Evolutionary conservation across 2,888 invertebrate species (phyloP), one percentile per base, ranked within the genome.

Genomic region (Drepanosiphum platanoidis): DNA sequence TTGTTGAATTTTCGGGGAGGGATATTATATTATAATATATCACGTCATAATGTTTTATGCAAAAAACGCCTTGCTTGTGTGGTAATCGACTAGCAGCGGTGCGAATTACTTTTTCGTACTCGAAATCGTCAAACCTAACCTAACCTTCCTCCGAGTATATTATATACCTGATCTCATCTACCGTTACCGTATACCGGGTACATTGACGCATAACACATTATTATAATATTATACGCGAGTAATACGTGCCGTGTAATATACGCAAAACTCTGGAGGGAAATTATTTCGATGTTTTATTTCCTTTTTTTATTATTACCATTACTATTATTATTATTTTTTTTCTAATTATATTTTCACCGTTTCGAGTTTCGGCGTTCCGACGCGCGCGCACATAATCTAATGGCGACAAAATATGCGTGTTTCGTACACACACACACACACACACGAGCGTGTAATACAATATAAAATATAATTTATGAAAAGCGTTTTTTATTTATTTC

Each of bases 331-430:
- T 58, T 42, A 22, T 66, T 64, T 52, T n/a, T 15, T 46, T 80
- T 80, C 52, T 80, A 52, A 80, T 52, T 32, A 46, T 36, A 68
- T 68, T 80, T 80, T 52, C 68, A 70, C 79, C 68, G 46, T 66
- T 15, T 42, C 39, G n/a, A 46, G 39, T 34, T 32, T n/a, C n/a
- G n/a, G 64, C 58, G 58, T 64, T 34, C 58, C n/a, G 58, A 64
- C 46, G 46, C 32, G 13, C 66, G 7, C 39, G 30, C 18, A 32
- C 42, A 66, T 42, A 58, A 36, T 70, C 22, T 58, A 70, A 70
- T 36, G 52, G 80, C 80, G 80, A 80, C 80, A 80, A 80, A 80
- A 80, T 80, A 80, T 70, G 80, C 80, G 80, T 70, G 80, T 80
- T 80, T 80, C 70, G 70, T 27, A 36, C 27, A 18, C 68, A 52